Evolutionary conservation across 2,113 vertebrate species (phyloP).

Genomic region (Rhabdornis inornatus): DNA sequence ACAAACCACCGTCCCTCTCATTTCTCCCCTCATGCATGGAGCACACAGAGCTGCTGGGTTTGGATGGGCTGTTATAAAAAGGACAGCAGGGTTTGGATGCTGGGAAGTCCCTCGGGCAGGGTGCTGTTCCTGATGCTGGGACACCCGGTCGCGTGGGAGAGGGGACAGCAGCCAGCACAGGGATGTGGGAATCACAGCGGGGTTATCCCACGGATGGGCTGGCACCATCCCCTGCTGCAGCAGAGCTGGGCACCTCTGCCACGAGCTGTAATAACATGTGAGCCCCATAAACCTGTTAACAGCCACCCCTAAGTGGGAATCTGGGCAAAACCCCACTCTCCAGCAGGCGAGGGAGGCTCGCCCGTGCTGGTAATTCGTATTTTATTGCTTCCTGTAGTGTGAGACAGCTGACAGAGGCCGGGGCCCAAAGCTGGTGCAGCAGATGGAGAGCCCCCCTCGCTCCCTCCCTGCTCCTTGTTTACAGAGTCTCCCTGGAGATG

Average conservation of each 20-base stretch:
- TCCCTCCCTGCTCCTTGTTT: background rate
- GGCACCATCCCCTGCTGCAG: background rate
- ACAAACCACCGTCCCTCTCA: accelerated
- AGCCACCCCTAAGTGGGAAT: background rate
- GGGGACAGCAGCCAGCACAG: background rate
- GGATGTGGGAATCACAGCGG: accelerated
- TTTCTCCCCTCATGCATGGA: background rate
- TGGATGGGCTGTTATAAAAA: background rate
- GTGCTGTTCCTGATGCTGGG: background rate
- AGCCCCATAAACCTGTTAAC: background rate
- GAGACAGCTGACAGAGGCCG: background rate
- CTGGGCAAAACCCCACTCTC: background rate
- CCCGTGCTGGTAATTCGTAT: background rate
- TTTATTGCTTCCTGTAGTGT: slow-evolving; percentile 38
- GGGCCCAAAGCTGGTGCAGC: slow-evolving; percentile 6
- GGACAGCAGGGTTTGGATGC: background rate
- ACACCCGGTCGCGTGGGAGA: accelerated
- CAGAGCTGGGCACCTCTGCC: background rate
- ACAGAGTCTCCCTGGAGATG: slow-evolving; percentile 36
- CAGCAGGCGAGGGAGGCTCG: background rate
- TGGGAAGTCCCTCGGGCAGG: background rate
- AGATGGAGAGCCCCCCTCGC: background rate
- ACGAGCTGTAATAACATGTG: accelerated
- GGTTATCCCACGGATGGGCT: accelerated
- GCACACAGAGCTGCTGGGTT: background rate